A percentile compares a stretch with the other conserved stretches of the same genome.
phyloP scores from a whole-genome alignment of 1,140 invertebrate genomes.

The Cepaea nemoralis region DNA sequence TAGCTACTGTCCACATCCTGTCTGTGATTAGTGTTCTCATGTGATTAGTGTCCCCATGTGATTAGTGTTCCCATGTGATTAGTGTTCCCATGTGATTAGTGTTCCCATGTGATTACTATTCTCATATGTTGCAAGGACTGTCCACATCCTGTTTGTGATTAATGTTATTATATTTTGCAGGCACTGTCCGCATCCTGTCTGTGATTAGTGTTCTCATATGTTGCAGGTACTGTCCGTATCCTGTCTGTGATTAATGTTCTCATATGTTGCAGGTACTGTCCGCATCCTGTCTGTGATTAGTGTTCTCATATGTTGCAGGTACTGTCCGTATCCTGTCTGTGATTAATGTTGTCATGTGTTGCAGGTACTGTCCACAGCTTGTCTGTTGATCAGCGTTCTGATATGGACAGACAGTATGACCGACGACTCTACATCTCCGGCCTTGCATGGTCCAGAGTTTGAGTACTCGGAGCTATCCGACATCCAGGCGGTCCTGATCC shows the following conservation, averaged over 20 bases:
- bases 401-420: background rate
- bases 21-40: too few relatives aligned
- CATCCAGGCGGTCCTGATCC: background rate
- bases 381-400: constrained; percentile 3
- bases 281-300: background rate
- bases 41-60: background rate
- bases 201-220: background rate
- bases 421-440: background rate
- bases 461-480: background rate
- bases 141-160: too few relatives aligned
- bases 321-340: background rate
- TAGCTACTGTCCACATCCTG: too few relatives aligned
- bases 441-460: background rate
- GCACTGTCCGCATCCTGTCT: background rate
- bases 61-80: constrained; percentile 9
- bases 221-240: too few relatives aligned
- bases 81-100: too few relatives aligned
- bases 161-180: too few relatives aligned
- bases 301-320: background rate
- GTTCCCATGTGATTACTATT: too few relatives aligned
- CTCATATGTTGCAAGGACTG: too few relatives aligned
- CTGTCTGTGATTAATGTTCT: background rate
- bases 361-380: constrained; percentile 4
- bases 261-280: background rate
- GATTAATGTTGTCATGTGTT: background rate